A percentile compares a stretch with the other conserved stretches of the same genome.
These are phyloP conservation scores for Acropternis orthonyx DNA, from an alignment of 2,797 vertebrate genomes.

Conservation along the genomic window DNA sequence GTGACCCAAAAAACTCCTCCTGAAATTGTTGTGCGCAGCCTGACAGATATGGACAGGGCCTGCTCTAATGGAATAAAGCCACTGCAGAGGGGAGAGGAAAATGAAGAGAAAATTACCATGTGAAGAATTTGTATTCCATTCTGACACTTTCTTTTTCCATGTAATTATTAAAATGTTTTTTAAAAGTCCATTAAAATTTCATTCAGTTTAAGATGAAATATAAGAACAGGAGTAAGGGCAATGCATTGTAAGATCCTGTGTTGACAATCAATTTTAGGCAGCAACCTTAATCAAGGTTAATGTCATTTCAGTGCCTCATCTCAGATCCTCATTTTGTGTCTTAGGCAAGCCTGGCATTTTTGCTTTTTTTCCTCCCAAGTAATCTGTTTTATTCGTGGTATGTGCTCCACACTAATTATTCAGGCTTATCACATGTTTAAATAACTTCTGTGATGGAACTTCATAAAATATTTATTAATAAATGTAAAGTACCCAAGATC, in stretches of 20 bases:
- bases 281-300: conserved; percentile 62
- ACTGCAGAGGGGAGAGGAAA: neutral
- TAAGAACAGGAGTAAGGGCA: conserved; percentile 34
- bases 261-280: conserved; percentile 26
- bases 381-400: neutral
- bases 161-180: conserved; percentile 1
- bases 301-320: conserved; percentile 27
- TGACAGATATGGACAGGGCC: conserved; percentile 40
- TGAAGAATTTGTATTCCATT: neutral
- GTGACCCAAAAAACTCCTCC: conserved; percentile 48
- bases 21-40: neutral
- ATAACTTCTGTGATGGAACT: conserved; percentile 31
- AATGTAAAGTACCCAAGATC: conserved; percentile 38
- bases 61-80: conserved; percentile 41
- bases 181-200: conserved; percentile 46
- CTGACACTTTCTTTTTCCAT: conserved; percentile 2
- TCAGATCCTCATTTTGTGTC: conserved; percentile 8
- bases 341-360: conserved; percentile 23
- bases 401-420: conserved; percentile 56
- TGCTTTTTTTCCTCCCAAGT: neutral
- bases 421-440: conserved; percentile 61
- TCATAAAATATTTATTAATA: conserved; percentile 71
- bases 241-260: neutral
- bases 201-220: conserved; percentile 47
- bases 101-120: conserved; percentile 51